A percentile compares a stretch with the other conserved stretches of the same genome.
Conservation (phyloP, 2,797 vertebrate species). For the Meda fulgida region DNA sequence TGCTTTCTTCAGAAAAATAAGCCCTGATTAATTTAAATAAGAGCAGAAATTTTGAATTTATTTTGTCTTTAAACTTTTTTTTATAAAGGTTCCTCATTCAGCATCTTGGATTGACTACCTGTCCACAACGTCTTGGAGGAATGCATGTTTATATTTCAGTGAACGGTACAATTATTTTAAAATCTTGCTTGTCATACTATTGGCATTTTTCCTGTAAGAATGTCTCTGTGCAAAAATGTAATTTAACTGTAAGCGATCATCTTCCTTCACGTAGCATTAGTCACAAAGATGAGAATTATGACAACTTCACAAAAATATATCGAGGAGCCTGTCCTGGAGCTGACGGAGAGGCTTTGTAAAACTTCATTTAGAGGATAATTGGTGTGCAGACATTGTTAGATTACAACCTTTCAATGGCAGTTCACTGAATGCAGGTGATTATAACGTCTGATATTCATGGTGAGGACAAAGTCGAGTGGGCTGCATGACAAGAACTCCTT, state of each 20-base stretch:
- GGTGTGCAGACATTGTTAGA: slow-evolving; percentile 56
- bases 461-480: slow-evolving; percentile 61
- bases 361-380: slow-evolving; percentile 63
- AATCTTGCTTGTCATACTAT: slow-evolving; percentile 30
- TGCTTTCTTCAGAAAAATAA: not conserved
- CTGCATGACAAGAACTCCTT: slow-evolving; percentile 54
- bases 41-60: not conserved
- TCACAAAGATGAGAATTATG: slow-evolving; percentile 64
- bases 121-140: not conserved
- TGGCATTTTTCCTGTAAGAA: slow-evolving; percentile 54
- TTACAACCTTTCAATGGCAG: slow-evolving; percentile 56
- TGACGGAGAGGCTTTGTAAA: slow-evolving; percentile 62
- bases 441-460: slow-evolving; percentile 65
- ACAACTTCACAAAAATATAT: slow-evolving; percentile 56
- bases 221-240: slow-evolving; percentile 20
- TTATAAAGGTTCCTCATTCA: not conserved
- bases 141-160: slow-evolving; percentile 16
- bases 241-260: slow-evolving; percentile 48
- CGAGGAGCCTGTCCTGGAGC: slow-evolving; percentile 43
- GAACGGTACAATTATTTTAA: slow-evolving; percentile 22
- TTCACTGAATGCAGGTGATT: slow-evolving; percentile 59
- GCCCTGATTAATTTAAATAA: not conserved
- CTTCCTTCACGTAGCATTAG: slow-evolving; percentile 65
- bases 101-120: not conserved
- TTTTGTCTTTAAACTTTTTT: not conserved